Evolutionary conservation across 1,140 invertebrate genomes (phyloP).

Genomic region (Halictus rubicundus): DNA sequence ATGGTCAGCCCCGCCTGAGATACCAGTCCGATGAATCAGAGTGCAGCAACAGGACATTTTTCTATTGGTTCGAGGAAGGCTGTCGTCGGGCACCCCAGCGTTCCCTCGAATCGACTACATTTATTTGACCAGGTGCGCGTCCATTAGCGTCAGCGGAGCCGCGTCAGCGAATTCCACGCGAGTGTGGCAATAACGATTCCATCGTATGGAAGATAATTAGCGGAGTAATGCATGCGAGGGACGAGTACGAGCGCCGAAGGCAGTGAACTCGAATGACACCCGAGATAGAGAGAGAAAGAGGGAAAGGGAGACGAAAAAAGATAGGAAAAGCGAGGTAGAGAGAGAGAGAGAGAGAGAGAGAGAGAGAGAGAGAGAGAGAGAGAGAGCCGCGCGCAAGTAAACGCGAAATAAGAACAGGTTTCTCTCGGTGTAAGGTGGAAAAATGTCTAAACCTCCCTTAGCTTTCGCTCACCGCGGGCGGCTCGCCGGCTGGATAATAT

Average conservation of each 20-base stretch:
- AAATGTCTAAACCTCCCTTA: slow-evolving; percentile 40
- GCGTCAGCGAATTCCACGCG: not conserved
- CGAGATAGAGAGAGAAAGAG: not conserved
- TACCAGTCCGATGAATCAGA: not conserved
- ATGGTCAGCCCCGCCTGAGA: too few relatives aligned
- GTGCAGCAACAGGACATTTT: too few relatives aligned
- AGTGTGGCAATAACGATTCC: slow-evolving; percentile 14
- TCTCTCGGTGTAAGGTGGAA: slow-evolving; percentile 27
- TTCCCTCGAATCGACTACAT: not conserved
- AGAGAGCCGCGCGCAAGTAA: slow-evolving; percentile 13
- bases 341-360: too few relatives aligned
- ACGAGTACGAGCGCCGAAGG: slow-evolving; percentile 1
- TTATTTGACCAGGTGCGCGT: not conserved
- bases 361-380: too few relatives aligned
- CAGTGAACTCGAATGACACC: slow-evolving; percentile 4
- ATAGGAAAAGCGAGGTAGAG: too few relatives aligned
- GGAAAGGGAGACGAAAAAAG: not conserved
- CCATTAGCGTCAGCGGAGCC: not conserved
- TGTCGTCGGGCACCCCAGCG: not conserved
- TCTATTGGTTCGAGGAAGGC: not conserved
- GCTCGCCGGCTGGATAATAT: not conserved
- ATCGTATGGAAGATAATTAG: slow-evolving; percentile 28
- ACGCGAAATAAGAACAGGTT: slow-evolving; percentile 55
- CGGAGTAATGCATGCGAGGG: slow-evolving; percentile 4
- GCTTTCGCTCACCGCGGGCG: slow-evolving; percentile 10